Conservation (phyloP, 2,113 vertebrate species). For the Hucho hucho region DNA sequence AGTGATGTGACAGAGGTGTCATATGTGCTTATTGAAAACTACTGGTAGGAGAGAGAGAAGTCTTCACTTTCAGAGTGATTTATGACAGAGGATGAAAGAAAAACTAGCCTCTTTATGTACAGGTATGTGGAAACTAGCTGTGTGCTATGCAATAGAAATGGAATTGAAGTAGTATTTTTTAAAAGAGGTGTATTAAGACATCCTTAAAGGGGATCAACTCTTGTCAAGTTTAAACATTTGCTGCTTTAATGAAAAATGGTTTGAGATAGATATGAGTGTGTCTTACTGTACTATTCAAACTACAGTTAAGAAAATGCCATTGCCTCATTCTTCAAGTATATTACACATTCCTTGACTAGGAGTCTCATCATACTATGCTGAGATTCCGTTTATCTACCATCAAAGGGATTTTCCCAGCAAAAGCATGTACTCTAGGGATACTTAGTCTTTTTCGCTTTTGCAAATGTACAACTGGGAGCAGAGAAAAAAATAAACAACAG, state of each 20-base stretch:
- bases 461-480: slow-evolving; percentile 36
- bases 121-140: slow-evolving; percentile 79
- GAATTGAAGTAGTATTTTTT: slow-evolving; percentile 65
- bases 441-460: slow-evolving; percentile 41
- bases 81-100: slow-evolving; percentile 77
- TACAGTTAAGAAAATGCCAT: slow-evolving; percentile 27
- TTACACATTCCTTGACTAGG: slow-evolving; percentile 42
- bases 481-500: neutral
- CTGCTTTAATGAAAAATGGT: slow-evolving; percentile 23
- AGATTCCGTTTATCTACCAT: slow-evolving; percentile 36
- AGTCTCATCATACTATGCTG: slow-evolving; percentile 34
- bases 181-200: slow-evolving; percentile 70
- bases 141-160: slow-evolving; percentile 76
- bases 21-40: slow-evolving; percentile 70
- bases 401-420: slow-evolving; percentile 34
- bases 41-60: slow-evolving; percentile 55
- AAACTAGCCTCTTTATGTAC: slow-evolving; percentile 80
- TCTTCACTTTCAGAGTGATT: slow-evolving; percentile 67
- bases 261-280: slow-evolving; percentile 18
- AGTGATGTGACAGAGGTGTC: slow-evolving; percentile 55
- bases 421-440: slow-evolving; percentile 15
- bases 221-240: neutral
- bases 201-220: slow-evolving; percentile 66
- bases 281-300: slow-evolving; percentile 24
- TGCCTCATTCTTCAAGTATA: slow-evolving; percentile 58